These are phyloP conservation scores for Ceratina calcarata DNA, from an alignment of 1,140 invertebrate species.

Conservation along the genomic window DNA sequence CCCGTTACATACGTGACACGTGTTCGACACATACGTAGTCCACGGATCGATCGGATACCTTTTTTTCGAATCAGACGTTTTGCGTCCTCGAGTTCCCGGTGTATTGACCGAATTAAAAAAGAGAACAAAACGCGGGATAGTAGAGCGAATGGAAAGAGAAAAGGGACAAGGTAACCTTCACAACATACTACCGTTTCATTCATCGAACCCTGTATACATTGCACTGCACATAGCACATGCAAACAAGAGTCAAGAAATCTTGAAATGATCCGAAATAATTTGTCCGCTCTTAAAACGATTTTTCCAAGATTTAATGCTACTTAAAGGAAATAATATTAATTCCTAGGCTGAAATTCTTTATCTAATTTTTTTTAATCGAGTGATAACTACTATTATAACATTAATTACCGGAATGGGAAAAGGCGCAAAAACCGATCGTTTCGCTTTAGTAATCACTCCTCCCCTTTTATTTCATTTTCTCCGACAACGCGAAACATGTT, in stretches of 20 bases:
- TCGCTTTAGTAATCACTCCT: not conserved
- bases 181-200: constrained; percentile 18
- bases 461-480: constrained; percentile 15
- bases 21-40: constrained; percentile 43
- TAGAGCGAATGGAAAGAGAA: not conserved
- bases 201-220: not conserved
- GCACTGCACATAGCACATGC: too few species aligned
- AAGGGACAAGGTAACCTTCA: not conserved
- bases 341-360: not conserved
- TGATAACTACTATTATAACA: constrained; percentile 16
- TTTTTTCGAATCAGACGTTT: constrained; percentile 57
- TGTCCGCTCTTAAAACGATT: not conserved
- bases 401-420: constrained; percentile 8
- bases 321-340: constrained; percentile 5
- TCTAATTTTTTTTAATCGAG: not conserved
- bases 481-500: constrained; percentile 40
- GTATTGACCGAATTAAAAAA: constrained; percentile 33
- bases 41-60: constrained; percentile 57
- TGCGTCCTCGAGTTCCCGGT: constrained; percentile 47
- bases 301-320: not conserved
- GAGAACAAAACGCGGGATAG: too few species aligned
- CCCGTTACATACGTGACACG: constrained; percentile 63
- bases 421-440: constrained; percentile 12
- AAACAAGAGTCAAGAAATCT: too few species aligned
- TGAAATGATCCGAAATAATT: not conserved